Conservation (phyloP, 2,113 vertebrate species). For the Seriola aureovittata region DNA sequence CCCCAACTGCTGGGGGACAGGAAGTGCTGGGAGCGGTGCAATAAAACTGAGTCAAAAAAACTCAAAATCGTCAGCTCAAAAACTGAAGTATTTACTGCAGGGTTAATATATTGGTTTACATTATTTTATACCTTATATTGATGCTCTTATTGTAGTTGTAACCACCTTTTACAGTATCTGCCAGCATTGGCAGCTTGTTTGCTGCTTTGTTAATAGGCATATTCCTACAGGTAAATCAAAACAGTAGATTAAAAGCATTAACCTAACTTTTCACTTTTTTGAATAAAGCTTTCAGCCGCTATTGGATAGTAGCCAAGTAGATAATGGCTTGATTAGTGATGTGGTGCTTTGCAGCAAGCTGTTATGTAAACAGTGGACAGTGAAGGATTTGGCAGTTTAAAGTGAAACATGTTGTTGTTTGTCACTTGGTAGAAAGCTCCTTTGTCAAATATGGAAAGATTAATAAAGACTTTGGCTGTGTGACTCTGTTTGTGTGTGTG, state of each 20-base stretch:
- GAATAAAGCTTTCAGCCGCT: conserved; percentile 2
- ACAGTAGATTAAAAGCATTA: background rate
- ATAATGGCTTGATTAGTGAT: conserved; percentile 50
- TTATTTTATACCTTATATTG: background rate
- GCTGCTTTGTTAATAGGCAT: background rate
- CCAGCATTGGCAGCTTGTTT: background rate
- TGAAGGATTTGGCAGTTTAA: conserved; percentile 44
- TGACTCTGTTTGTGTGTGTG: conserved; percentile 20
- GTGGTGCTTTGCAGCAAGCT: conserved; percentile 23
- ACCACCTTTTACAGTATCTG: too few relatives aligned
- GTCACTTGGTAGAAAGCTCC: conserved; percentile 32
- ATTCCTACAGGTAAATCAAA: conserved; percentile 4
- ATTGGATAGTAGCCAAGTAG: conserved; percentile 13
- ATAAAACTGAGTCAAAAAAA: background rate
- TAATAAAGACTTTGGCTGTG: background rate
- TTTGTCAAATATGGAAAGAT: conserved; percentile 24
- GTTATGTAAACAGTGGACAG: conserved; percentile 48
- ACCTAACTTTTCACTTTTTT: background rate
- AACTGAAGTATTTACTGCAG: background rate
- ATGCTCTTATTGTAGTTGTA: background rate
- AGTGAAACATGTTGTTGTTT: conserved; percentile 46
- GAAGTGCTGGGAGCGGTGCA: background rate
- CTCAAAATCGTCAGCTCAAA: background rate
- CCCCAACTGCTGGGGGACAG: background rate
- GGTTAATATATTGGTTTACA: background rate